phyloP scores from a whole-genome alignment of 2,888 invertebrate genomes.

The Nemoura dubitans region DNA sequence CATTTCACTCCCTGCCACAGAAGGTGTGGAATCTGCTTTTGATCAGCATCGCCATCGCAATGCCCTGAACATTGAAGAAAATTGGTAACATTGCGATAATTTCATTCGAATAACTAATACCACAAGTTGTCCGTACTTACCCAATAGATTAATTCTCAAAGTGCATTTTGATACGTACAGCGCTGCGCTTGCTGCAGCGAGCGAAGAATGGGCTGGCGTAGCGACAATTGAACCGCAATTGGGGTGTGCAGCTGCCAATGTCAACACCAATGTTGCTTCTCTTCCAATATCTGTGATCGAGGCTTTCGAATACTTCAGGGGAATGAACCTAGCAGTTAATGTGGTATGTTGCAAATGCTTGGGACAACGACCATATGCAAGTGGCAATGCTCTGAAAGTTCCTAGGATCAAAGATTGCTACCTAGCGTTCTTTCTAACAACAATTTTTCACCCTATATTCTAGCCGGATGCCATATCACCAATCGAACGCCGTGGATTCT shows the following conservation, averaged over 20 bases:
- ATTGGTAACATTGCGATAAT: background rate
- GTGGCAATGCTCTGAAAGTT: too few relatives aligned
- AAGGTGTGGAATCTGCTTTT: background rate
- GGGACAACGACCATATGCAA: too few relatives aligned
- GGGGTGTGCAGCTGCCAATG: slow-evolving; percentile 4
- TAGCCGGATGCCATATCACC: slow-evolving; percentile 34
- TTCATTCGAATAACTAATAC: too few relatives aligned
- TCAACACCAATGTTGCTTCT: slow-evolving; percentile 30
- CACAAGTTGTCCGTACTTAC: too few relatives aligned
- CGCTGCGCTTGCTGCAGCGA: slow-evolving; percentile 44
- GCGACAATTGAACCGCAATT: slow-evolving; percentile 45
- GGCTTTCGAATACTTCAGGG: slow-evolving; percentile 44
- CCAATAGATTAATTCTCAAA: too few relatives aligned
- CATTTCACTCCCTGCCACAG: background rate
- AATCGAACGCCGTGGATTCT: slow-evolving; percentile 48
- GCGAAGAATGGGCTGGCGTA: slow-evolving; percentile 47
- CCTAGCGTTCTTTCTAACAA: background rate
- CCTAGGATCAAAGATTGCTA: too few relatives aligned
- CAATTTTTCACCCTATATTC: slow-evolving; percentile 12
- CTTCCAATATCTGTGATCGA: slow-evolving; percentile 46
- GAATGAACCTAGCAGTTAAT: slow-evolving; percentile 43
- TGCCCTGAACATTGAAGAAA: background rate
- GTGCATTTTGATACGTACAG: slow-evolving; percentile 27
- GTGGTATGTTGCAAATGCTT: slow-evolving; percentile 41
- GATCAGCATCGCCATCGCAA: background rate